phyloP scores from a whole-genome alignment of 2,797 vertebrate species.

The Darevskia nairensis region DNA sequence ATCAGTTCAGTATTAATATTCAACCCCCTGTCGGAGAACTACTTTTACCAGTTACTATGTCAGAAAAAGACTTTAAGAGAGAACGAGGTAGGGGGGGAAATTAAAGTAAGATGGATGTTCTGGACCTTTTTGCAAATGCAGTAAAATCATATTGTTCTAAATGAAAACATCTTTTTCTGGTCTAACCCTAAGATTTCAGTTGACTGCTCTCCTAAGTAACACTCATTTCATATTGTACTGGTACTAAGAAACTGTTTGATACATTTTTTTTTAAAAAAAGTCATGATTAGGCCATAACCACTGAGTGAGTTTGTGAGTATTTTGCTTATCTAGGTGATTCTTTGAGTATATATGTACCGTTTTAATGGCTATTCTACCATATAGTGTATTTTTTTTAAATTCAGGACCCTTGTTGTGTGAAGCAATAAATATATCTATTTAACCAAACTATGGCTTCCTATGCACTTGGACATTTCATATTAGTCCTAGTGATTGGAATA shows the following conservation, averaged over 20 bases:
- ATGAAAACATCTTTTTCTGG: not conserved
- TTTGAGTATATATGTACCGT: not conserved
- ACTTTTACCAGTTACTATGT: conserved; percentile 89
- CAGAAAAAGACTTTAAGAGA: conserved; percentile 90
- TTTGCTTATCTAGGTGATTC: not conserved
- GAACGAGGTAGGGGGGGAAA: conserved; percentile 87
- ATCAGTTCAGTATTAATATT: conserved; percentile 90
- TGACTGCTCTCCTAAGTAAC: conserved; percentile 15
- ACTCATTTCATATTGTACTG: not conserved
- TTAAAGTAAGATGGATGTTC: conserved; percentile 8
- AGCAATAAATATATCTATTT: too few species aligned
- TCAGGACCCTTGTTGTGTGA: too few species aligned
- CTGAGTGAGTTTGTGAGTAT: too few species aligned
- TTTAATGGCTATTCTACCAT: too few species aligned
- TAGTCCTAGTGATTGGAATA: conserved; percentile 47
- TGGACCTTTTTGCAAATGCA: conserved; percentile 4
- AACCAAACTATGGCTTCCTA: conserved; percentile 23
- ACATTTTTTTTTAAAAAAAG: not conserved
- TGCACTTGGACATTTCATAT: conserved; percentile 36
- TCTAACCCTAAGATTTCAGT: conserved; percentile 39
- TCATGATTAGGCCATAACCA: not conserved
- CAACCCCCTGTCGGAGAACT: conserved; percentile 93
- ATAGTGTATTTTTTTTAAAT: too few species aligned
- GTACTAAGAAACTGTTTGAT: not conserved
- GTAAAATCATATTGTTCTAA: conserved; percentile 8